Conservation (phyloP, 2,888 invertebrate species). For the Rhimphoctona megacephalus region DNA sequence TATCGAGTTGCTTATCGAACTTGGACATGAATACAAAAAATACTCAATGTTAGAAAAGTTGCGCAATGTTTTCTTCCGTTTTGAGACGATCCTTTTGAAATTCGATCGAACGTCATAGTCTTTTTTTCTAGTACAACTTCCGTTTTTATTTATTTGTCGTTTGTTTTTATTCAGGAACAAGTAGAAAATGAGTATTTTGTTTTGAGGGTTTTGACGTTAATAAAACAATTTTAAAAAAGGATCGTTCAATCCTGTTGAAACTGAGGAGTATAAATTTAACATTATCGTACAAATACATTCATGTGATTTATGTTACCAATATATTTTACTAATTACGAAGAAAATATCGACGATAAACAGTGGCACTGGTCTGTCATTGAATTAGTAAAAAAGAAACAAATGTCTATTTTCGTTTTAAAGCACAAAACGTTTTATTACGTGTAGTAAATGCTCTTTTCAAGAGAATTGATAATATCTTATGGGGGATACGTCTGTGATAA, state of each 20-base stretch:
- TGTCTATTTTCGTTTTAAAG: constrained; percentile 4
- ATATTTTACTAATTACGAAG: neutral
- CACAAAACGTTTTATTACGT: neutral
- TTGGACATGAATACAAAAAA: constrained; percentile 5
- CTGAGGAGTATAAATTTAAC: neutral
- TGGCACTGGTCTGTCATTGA: constrained; percentile 31
- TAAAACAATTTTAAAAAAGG: neutral
- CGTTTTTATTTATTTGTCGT: constrained; percentile 11
- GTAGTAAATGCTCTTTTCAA: neutral
- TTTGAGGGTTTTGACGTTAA: neutral
- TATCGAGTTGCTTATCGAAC: constrained; percentile 30
- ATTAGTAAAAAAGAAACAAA: neutral
- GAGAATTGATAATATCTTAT: constrained; percentile 5
- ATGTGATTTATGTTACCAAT: constrained; percentile 22
- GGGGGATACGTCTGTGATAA: constrained; percentile 54
- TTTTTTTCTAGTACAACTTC: neutral
- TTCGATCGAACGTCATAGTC: neutral
- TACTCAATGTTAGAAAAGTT: neutral
- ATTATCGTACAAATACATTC: neutral
- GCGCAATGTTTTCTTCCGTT: neutral
- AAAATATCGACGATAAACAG: constrained; percentile 10
- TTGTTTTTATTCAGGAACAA: constrained; percentile 4
- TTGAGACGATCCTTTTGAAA: constrained; percentile 2
- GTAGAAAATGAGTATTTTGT: neutral
- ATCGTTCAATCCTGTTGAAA: neutral